Base-by-base conservation (phyloP, 92 coral and sea anemone genomes). In the Actinostola sp. region DNA sequence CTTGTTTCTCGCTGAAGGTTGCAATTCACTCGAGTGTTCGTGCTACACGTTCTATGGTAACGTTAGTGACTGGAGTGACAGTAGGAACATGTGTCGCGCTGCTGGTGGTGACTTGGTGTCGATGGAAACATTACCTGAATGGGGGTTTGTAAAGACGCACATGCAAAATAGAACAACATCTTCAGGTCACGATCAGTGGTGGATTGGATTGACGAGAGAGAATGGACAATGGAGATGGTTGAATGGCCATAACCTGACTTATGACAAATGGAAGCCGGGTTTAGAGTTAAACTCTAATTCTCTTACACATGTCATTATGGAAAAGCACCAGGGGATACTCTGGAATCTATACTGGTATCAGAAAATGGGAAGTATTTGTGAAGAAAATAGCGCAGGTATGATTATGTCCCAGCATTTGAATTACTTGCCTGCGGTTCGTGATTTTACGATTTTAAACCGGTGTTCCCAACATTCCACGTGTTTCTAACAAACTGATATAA, bases 1-100 rank as follows among this genome's bases (percentile, higher is more conserved):
- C 19, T 46, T 46, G 17, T 46, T 46, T 46, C 19, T 46, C 53
- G 7, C 14, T 39, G 45, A 13, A 46, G 53, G 53, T 46, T 46
- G 3, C 3, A 3, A 46, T 6, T 46, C 23, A 46, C 3, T 13
- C 3, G 3, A 57, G 29, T 82, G 87, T 29, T 75, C 82, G 1
- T 82, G 87, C 38, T 82, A 82, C 69, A 66, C 72, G 26, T 75
- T 82, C 50, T 19, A 62, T 54, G 53, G 50, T 15, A 28, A 20
- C 17, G 0, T 14, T 2, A 14, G 29, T 27, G 3, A 13, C 28
- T 61, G 78, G 76, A 21, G 33, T 39, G 14, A 14, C 3, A 74
- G 77, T 49, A 52, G 17, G 11, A 1, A 8, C 0, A 8, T 7
- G 15, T 82, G 87, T 28, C 1, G 39, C 23, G 15, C 3, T 0